phyloP scores from a whole-genome alignment of 2,888 invertebrate genomes.

The Herminia tarsipennalis region DNA sequence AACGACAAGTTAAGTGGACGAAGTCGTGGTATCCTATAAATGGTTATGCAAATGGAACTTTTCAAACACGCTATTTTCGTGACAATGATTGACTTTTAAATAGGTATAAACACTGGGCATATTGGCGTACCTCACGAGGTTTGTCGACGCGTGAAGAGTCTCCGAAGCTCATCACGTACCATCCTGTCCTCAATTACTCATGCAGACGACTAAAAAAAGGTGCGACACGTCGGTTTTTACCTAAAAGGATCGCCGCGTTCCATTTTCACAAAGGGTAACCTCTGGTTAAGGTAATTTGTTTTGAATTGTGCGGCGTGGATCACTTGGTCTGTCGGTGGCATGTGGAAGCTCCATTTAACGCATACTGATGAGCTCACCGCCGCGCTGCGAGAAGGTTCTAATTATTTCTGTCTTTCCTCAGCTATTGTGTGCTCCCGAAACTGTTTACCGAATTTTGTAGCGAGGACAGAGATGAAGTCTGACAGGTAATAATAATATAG shows the following conservation, averaged over 20 bases:
- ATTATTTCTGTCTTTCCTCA: slow-evolving; percentile 60
- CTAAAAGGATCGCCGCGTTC: slow-evolving; percentile 48
- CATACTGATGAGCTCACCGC: slow-evolving; percentile 67
- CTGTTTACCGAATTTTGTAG: no score
- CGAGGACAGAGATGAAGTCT: no score
- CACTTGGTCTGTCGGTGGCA: slow-evolving; percentile 61
- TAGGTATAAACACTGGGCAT: slow-evolving; percentile 60
- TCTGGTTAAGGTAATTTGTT: slow-evolving; percentile 73
- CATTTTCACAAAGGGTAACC: slow-evolving; percentile 59
- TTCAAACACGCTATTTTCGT: slow-evolving; percentile 59
- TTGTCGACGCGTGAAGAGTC: slow-evolving; percentile 28
- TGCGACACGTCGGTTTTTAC: slow-evolving; percentile 51
- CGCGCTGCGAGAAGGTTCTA: slow-evolving; percentile 54
- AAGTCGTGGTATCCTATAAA: slow-evolving; percentile 64
- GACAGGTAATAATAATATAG: no score
- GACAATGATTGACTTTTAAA: slow-evolving; percentile 81
- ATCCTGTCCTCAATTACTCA: slow-evolving; percentile 62
- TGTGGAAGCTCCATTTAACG: slow-evolving; percentile 50
- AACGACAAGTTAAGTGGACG: slow-evolving; percentile 67
- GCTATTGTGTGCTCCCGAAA: slow-evolving; percentile 56
- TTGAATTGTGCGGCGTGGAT: slow-evolving; percentile 68
- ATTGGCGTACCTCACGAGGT: slow-evolving; percentile 53
- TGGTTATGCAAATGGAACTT: slow-evolving; percentile 66
- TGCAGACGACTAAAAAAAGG: slow-evolving; percentile 54
- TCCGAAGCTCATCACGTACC: slow-evolving; percentile 42